Percentiles rank a stretch among this genome's conserved stretches.
phyloP scores from a whole-genome alignment of 2,113 vertebrate genomes.

The Podarcis muralis region DNA sequence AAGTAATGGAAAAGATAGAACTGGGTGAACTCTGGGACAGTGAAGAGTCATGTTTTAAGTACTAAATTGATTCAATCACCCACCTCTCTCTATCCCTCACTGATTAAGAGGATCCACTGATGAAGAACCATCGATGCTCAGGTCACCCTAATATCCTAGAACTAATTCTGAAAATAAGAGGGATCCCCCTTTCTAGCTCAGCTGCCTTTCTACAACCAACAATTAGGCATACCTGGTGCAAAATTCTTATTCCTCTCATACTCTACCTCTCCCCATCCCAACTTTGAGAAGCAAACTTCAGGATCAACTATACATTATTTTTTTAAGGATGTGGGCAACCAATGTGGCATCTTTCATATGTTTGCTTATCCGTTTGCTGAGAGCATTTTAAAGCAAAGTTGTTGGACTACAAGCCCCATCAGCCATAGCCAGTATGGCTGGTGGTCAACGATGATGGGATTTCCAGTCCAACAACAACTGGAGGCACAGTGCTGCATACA shows the following conservation, averaged over 20 bases:
- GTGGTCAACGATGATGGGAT: too few relatives aligned
- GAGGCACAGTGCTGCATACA: too few relatives aligned
- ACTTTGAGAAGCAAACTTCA: background rate
- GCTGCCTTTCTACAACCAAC: background rate
- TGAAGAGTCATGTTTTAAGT: background rate
- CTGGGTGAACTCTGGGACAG: background rate
- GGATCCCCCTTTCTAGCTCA: background rate
- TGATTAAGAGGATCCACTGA: background rate
- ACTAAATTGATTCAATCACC: too few relatives aligned
- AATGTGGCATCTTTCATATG: too few relatives aligned
- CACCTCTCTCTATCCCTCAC: too few relatives aligned
- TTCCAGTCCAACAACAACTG: too few relatives aligned
- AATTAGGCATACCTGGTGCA: background rate
- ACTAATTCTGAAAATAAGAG: background rate
- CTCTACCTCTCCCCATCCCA: background rate
- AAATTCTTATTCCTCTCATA: background rate
- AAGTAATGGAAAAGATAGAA: background rate
- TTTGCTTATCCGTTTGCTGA: too few relatives aligned
- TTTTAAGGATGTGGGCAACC: too few relatives aligned
- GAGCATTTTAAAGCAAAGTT: too few relatives aligned
- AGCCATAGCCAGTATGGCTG: too few relatives aligned
- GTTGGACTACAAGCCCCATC: too few relatives aligned
- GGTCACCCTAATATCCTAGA: background rate
- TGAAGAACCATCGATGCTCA: background rate
- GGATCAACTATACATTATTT: background rate